These are phyloP conservation scores for Nebria salina DNA, from an alignment of 2,888 invertebrate genomes.

Conservation along the genomic window DNA sequence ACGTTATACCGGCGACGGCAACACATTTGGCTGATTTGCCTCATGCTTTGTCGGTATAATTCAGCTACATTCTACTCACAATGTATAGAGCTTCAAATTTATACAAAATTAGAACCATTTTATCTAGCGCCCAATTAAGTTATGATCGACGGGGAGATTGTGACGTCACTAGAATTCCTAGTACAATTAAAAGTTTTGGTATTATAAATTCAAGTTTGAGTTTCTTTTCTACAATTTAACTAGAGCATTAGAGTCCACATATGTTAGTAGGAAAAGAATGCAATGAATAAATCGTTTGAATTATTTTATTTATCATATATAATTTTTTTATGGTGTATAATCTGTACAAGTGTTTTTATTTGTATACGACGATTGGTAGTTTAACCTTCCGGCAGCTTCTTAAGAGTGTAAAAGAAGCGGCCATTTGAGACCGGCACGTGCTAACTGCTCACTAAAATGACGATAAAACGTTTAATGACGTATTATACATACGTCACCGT, in stretches of 20 bases:
- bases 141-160: background rate
- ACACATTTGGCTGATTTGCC: background rate
- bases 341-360: background rate
- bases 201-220: background rate
- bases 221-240: background rate
- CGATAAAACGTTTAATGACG: slow-evolving; percentile 47
- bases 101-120: background rate
- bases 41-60: background rate
- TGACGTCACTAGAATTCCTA: background rate
- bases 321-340: no score
- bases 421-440: slow-evolving; percentile 36
- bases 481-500: slow-evolving; percentile 47
- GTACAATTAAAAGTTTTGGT: background rate
- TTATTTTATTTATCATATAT: no score
- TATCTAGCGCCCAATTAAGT: background rate
- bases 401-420: slow-evolving; percentile 30
- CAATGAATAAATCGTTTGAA: no score
- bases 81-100: background rate
- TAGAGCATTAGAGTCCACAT: no score
- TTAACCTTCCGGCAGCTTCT: background rate
- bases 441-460: slow-evolving; percentile 47
- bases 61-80: background rate
- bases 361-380: background rate
- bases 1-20: background rate
- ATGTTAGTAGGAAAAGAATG: no score